Percentiles rank a stretch among this genome's conserved stretches.
phyloP scores from a whole-genome alignment of 2,113 vertebrate species.

The Cyrtonyx montezumae region DNA sequence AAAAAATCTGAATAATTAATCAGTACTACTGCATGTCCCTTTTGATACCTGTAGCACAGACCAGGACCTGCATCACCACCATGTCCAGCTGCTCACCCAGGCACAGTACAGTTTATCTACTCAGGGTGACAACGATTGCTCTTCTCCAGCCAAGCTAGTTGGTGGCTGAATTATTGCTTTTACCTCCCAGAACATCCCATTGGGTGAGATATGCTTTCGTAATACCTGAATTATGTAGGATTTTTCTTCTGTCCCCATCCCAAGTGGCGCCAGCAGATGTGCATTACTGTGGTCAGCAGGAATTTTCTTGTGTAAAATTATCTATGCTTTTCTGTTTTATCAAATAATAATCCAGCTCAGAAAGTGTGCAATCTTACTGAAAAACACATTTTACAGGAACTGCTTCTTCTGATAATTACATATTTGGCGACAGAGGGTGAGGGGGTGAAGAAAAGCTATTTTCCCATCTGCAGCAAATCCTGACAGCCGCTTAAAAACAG shows the following conservation, averaged over 20 bases:
- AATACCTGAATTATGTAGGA: background rate
- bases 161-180: background rate
- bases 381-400: constrained; percentile 50
- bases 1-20: background rate
- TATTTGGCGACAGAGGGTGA: constrained; percentile 62
- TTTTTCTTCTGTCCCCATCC: background rate
- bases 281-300: background rate
- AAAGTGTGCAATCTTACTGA: background rate
- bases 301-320: background rate
- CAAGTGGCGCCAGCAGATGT: background rate
- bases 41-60: background rate
- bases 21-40: background rate
- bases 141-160: background rate
- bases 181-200: background rate
- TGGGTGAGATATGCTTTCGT: background rate
- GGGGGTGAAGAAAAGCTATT: constrained; percentile 69
- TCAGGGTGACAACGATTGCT: rapidly evolving
- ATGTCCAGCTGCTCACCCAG: background rate
- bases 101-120: background rate
- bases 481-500: constrained; percentile 45
- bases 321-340: background rate
- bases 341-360: background rate
- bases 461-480: constrained; percentile 66
- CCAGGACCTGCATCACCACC: background rate
- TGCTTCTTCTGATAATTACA: constrained; percentile 56